A percentile compares a stretch with the other conserved stretches of the same genome.
Evolutionary conservation across 2,113 vertebrate species (phyloP).

Genomic region (Tapirus terrestris): DNA sequence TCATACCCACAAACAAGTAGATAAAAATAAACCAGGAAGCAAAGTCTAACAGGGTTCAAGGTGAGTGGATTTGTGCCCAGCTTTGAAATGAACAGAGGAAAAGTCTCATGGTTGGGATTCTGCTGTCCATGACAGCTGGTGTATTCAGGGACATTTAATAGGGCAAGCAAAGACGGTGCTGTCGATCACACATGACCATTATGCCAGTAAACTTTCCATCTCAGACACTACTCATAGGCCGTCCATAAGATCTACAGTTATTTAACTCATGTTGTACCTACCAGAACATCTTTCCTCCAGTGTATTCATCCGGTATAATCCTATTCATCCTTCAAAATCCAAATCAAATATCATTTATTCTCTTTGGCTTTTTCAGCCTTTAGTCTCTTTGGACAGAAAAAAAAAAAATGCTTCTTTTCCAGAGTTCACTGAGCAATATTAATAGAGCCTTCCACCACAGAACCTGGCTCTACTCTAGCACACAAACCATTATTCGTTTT

Average conservation of each 20-base stretch:
- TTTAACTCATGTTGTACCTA: not conserved
- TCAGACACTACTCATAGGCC: not conserved
- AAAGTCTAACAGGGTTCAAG: not conserved
- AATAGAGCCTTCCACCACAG: not conserved
- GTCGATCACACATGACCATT: not conserved
- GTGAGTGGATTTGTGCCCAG: not conserved
- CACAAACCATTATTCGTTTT: not conserved
- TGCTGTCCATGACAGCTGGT: not conserved
- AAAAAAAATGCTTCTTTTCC: not conserved
- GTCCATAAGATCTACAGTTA: not conserved
- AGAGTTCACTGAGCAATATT: slow-evolving; percentile 4
- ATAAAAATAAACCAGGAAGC: not conserved
- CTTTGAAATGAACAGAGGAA: not conserved
- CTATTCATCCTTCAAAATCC: not conserved
- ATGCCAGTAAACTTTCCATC: not conserved
- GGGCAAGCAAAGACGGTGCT: not conserved
- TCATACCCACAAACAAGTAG: not conserved
- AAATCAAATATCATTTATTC: slow-evolving; percentile 35
- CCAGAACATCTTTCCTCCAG: not conserved
- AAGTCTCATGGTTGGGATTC: not conserved
- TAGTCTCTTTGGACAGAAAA: not conserved
- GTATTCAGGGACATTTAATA: not conserved
- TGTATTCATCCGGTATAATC: not conserved
- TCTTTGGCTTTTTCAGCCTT: not conserved
- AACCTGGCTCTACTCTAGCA: not conserved